Base-by-base conservation (phyloP, 2,888 invertebrate genomes). In the Cynaeus angustus region DNA sequence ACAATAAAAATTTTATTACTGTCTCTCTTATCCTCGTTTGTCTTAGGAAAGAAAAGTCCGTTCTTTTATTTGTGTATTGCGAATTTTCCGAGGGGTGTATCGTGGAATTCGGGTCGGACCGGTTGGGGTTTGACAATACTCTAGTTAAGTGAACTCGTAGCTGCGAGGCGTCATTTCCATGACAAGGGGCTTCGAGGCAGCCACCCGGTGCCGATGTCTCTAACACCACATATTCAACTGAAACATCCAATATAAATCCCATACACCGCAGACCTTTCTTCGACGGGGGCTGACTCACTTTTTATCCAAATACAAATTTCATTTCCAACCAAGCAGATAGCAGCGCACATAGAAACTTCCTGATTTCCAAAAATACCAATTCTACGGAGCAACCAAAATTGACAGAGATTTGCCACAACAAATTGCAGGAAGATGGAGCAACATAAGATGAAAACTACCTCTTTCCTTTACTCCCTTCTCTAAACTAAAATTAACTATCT, bases 121-220 rank as follows among this genome's bases (percentile, higher is more conserved):
- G 68, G 72, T 70, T 73, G 75, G 75, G 72, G 72, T 70, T 72
- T 71, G 72, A 80, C 80, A 78, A 80, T 79, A 75, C 79, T 79
- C 78, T 77, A 80, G 80, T 82, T 83, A 82, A 82, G 82, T 81
- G 80, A 78, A 78, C 77, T 77, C 78, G 84, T 79, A 82, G 86
- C 87, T 85, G 80, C 84, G 81, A 85, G 87, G 86, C 87, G 87
- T 87, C 86, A 87, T 88, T 87, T 87, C 86, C 87, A 88, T 88
- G 86, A 88, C 87, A 87, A 87, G 86, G 82, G 80, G 76, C 78
- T 72, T 77, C 76, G 79, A 78, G 79, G 79, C 77, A 78, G 80
- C 75, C 79, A 64, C 69, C 72, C 66, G 71, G 65, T 69, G 72
- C 73, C 72, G 73, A 66, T 66, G 66, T 66, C 50, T 66, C 66